A percentile compares a stretch with the other conserved stretches of the same genome.
Conservation (phyloP, 2,797 vertebrate species). For the Lemur catta region DNA sequence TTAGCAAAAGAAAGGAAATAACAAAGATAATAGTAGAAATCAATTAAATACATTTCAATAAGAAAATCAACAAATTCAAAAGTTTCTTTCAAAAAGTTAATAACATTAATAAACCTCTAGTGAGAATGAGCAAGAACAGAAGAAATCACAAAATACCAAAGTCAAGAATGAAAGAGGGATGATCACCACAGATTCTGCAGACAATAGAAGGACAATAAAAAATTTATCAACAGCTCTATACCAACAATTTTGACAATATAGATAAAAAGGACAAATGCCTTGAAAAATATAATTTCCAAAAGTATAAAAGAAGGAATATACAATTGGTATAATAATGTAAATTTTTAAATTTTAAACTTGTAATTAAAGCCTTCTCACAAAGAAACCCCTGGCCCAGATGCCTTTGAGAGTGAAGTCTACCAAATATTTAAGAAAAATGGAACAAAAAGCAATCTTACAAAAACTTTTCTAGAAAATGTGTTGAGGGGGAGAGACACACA, state of each 20-base stretch:
- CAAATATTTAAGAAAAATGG: background rate
- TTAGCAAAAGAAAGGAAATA: background rate
- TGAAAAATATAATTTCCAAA: background rate
- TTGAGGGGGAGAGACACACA: accelerated
- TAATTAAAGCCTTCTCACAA: background rate
- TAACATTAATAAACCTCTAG: background rate
- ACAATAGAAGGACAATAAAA: background rate
- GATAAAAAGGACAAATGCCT: background rate
- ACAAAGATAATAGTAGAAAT: background rate
- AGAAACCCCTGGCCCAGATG: background rate
- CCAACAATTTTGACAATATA: background rate
- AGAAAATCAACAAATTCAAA: background rate
- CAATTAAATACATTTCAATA: background rate
- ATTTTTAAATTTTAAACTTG: background rate
- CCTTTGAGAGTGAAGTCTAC: background rate
- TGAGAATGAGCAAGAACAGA: background rate
- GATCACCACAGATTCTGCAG: background rate
- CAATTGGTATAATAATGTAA: background rate
- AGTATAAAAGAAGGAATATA: background rate
- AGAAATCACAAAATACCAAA: background rate
- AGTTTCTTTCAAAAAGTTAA: background rate
- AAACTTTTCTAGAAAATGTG: background rate
- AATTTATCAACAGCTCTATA: background rate
- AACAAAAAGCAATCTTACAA: background rate
- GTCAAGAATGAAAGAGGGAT: background rate